Evolutionary conservation across 1,140 invertebrate species (phyloP).

Genomic region (Bombus huntii): DNA sequence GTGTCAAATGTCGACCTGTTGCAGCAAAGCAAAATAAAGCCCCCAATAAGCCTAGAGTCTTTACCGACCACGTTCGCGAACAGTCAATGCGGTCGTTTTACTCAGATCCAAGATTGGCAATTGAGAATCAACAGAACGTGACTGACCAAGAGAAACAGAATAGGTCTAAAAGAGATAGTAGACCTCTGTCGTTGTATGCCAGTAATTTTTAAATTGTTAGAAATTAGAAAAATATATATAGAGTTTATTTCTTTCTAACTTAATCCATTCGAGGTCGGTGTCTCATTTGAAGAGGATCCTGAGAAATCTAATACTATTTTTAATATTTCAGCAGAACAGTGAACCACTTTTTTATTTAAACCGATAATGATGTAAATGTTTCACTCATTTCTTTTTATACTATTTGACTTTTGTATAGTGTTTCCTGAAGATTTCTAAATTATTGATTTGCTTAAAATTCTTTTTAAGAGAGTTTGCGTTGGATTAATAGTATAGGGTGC

Average conservation of each 20-base stretch:
- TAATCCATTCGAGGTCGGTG: background rate
- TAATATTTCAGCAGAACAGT: background rate
- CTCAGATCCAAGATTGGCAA: conserved; percentile 75
- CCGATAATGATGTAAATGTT: background rate
- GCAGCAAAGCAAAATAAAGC: conserved; percentile 52
- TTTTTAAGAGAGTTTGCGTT: background rate
- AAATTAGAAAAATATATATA: background rate
- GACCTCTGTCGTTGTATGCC: conserved; percentile 75
- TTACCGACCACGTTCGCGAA: conserved; percentile 75
- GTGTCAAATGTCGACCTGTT: conserved; percentile 54
- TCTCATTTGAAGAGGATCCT: background rate
- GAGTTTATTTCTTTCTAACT: background rate
- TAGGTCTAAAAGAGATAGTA: conserved; percentile 68
- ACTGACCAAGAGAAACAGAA: conserved; percentile 53
- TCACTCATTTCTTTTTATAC: background rate
- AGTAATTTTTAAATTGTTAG: conserved; percentile 68
- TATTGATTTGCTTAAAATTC: background rate
- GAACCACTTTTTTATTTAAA: background rate
- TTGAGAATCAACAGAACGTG: conserved; percentile 64
- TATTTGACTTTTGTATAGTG: background rate
- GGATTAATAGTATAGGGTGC: background rate
- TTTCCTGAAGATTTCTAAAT: background rate
- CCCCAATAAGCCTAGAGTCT: conserved; percentile 71
- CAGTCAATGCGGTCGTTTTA: conserved; percentile 75
- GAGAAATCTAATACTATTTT: background rate